Percentiles rank a stretch among this genome's conserved stretches.
Evolutionary conservation across 2,888 invertebrate species (phyloP).

Genomic region (Tetanocera ferruginea): DNA sequence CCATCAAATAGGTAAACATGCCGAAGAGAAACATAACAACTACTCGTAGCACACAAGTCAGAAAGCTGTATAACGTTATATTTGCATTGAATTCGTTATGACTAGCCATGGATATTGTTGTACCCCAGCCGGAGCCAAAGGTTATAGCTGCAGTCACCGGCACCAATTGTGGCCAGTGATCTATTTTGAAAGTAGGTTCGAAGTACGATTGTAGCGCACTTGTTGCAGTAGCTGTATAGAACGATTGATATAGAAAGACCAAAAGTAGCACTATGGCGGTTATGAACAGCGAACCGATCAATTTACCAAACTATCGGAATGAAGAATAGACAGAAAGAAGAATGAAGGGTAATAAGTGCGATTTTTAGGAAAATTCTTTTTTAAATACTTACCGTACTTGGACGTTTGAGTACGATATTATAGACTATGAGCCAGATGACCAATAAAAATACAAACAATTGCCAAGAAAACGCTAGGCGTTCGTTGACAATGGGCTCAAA

Average conservation of each 20-base stretch:
- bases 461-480: slow-evolving; percentile 39
- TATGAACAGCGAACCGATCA: slow-evolving; percentile 55
- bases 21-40: slow-evolving; percentile 70
- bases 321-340: neutral
- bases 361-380: neutral
- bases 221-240: slow-evolving; percentile 58
- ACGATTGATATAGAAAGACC: slow-evolving; percentile 55
- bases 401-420: slow-evolving; percentile 8
- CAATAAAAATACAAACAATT: slow-evolving; percentile 36
- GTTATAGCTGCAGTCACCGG: slow-evolving; percentile 74
- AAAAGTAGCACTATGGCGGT: slow-evolving; percentile 50
- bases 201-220: slow-evolving; percentile 47
- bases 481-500: slow-evolving; percentile 2
- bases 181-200: slow-evolving; percentile 14
- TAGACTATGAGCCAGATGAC: slow-evolving; percentile 42
- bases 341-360: neutral
- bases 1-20: slow-evolving; percentile 78
- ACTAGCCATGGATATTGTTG: slow-evolving; percentile 85
- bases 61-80: slow-evolving; percentile 71
- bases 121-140: slow-evolving; percentile 88
- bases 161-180: slow-evolving; percentile 39
- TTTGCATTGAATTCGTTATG: slow-evolving; percentile 83
- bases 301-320: slow-evolving; percentile 56
- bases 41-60: slow-evolving; percentile 57
- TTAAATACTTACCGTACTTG: slow-evolving; percentile 22